A percentile compares a stretch with the other conserved stretches of the same genome.
These are phyloP conservation scores for Aphyosemion australe DNA, from an alignment of 2,113 vertebrate genomes.

Conservation along the genomic window DNA sequence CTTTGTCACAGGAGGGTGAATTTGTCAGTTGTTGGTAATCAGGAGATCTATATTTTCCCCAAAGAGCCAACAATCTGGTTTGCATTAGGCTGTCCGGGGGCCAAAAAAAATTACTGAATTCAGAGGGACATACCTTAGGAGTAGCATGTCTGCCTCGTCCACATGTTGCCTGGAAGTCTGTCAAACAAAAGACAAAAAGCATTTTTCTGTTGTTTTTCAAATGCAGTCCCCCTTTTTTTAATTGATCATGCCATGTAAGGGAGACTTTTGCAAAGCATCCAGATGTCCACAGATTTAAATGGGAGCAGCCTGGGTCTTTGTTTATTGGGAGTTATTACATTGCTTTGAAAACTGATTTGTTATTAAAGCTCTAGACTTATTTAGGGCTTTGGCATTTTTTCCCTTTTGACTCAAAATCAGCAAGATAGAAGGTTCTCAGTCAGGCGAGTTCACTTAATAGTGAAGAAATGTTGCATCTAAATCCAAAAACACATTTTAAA, in stretches of 20 bases:
- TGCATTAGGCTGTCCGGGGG: conserved; percentile 56
- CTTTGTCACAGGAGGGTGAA: conserved; percentile 67
- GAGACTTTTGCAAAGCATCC: conserved; percentile 30
- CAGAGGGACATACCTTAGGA: conserved; percentile 51
- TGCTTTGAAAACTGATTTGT: conserved; percentile 24
- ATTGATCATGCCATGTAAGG: conserved; percentile 27
- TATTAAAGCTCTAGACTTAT: conserved; percentile 63
- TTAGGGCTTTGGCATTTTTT: conserved; percentile 17
- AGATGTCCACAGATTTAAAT: conserved; percentile 53
- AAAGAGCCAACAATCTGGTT: conserved; percentile 68
- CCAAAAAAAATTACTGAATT: conserved; percentile 9
- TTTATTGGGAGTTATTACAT: background rate
- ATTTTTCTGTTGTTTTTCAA: conserved; percentile 33
- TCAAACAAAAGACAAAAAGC: conserved; percentile 32
- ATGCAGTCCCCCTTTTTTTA: conserved; percentile 19
- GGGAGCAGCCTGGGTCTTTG: conserved; percentile 18
- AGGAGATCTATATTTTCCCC: conserved; percentile 70
- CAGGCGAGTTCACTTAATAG: background rate
- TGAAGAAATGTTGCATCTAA: background rate
- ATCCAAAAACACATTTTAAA: too few species aligned
- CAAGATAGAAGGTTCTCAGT: conserved; percentile 26
- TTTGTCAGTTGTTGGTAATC: conserved; percentile 76
- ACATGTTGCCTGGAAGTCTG: conserved; percentile 59
- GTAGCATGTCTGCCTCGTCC: conserved; percentile 48
- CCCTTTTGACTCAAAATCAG: conserved; percentile 23